Evolutionary conservation across 2,888 invertebrate genomes (phyloP).

Genomic region (Stenchaetothrips biformis): DNA sequence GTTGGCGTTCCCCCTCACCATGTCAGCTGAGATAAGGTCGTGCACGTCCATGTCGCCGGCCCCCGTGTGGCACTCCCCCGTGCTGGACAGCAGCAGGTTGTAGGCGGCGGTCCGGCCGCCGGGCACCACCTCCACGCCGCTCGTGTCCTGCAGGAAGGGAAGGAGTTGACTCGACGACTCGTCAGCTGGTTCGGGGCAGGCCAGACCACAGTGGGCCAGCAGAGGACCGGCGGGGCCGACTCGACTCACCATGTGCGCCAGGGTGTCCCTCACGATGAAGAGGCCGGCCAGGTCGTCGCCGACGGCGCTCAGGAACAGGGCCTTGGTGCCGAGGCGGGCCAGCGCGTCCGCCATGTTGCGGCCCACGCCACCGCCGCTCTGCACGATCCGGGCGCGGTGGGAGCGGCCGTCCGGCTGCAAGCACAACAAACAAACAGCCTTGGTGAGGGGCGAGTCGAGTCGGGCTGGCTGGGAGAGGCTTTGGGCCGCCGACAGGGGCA

Average conservation of each 20-base stretch:
- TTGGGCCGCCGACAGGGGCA: neutral
- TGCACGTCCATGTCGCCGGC: constrained; percentile 84
- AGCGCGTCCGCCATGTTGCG: constrained; percentile 88
- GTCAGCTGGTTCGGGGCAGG: too few relatives aligned
- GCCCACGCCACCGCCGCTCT: constrained; percentile 83
- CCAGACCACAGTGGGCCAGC: too few relatives aligned
- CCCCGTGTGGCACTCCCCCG: constrained; percentile 73
- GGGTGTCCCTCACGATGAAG: constrained; percentile 42
- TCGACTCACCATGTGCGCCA: constrained; percentile 37
- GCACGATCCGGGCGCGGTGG: constrained; percentile 59
- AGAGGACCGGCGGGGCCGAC: too few relatives aligned
- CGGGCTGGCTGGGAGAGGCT: neutral
- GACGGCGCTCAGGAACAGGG: constrained; percentile 68
- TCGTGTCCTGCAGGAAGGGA: constrained; percentile 39
- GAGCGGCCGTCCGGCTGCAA: constrained; percentile 76
- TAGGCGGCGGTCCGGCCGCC: constrained; percentile 64
- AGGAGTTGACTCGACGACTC: too few relatives aligned
- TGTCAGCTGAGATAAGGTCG: constrained; percentile 58
- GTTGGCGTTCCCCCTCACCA: constrained; percentile 49
- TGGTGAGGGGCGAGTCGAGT: neutral
- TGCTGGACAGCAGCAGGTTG: constrained; percentile 64
- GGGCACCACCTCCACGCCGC: constrained; percentile 42
- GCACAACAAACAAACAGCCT: constrained; percentile 12
- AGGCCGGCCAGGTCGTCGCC: constrained; percentile 63
- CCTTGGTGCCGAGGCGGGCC: constrained; percentile 53